Base-by-base conservation (phyloP, 2,888 invertebrate species). In the Phyllotreta cruciferae region DNA sequence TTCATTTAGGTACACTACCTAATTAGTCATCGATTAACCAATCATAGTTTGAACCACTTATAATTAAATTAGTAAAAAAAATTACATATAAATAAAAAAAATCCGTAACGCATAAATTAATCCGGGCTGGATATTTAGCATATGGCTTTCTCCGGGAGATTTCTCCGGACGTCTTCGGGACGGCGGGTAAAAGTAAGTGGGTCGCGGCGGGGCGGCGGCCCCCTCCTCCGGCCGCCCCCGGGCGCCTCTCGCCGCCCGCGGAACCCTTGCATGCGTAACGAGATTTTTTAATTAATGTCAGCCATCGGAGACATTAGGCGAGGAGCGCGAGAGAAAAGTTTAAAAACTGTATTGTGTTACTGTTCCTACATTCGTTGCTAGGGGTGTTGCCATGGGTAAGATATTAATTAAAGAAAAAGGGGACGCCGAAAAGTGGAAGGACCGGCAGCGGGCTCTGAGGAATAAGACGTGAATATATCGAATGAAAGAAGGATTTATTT, bases 331-430 rank as follows among this genome's bases (percentile, higher is more conserved):
- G 73, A 71, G 75, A 77, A 79, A 79, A 78, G 77, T 78, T 77
- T 76, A 80, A 79, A 79, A 79, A 80, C 78, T 80, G 80, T 78
- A 79, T 79, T 79, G 79, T 80, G 77, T 78, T 76, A 77, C 78
- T 79, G 79, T 79, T 78, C 78, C 74, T 79, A 79, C 77, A 79
- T 79, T 79, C 79, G 79, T 80, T 80, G 78, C 80, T 78, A 79
- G 76, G 79, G 78, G 79, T 78, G 78, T 78, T 78, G 79, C 79
- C 74, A 78, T 68, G 76, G 78, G 75, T 77, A 78, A 79, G 78
- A 80, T 80, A 81, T 81, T 81, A 81, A 81, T 81, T 81, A 81
- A 81, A 80, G 80, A 80, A 24, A 24, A 80, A 79, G 78, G 80
- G 79, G 79, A 79, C 78, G 79, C 78, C 80, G 79, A 80, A 80